phyloP scores from a whole-genome alignment of 2,888 invertebrate species.

The Nematopogon swammerdamellus region DNA sequence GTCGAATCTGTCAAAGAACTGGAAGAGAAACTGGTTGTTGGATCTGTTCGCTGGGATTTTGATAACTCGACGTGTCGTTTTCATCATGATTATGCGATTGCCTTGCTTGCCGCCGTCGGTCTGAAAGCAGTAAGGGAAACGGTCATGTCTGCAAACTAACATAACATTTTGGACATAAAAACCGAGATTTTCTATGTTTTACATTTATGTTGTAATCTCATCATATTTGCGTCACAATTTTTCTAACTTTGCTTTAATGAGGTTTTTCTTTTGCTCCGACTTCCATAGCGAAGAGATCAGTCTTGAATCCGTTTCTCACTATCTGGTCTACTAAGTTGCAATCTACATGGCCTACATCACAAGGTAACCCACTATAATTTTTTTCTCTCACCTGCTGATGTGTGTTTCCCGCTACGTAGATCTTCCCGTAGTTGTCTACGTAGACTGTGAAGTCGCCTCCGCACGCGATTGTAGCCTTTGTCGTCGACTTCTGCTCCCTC shows the following conservation, averaged over 20 bases:
- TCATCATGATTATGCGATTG: slow-evolving; percentile 63
- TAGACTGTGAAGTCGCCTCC: slow-evolving; percentile 78
- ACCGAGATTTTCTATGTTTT: slow-evolving; percentile 7
- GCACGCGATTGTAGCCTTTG: slow-evolving; percentile 54
- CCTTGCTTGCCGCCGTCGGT: slow-evolving; percentile 55
- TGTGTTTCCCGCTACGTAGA: slow-evolving; percentile 75
- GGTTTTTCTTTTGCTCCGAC: too few relatives aligned
- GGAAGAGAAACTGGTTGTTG: slow-evolving; percentile 35
- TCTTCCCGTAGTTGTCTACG: slow-evolving; percentile 60
- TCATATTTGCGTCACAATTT: too few relatives aligned
- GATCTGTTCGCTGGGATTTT: slow-evolving; percentile 56
- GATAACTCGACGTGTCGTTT: slow-evolving; percentile 69
- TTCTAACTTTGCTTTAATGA: too few relatives aligned
- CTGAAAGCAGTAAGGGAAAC: slow-evolving; percentile 43
- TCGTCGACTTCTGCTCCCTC: too few relatives aligned
- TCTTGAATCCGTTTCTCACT: too few relatives aligned
- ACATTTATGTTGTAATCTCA: too few relatives aligned
- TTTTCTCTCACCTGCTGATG: slow-evolving; percentile 62
- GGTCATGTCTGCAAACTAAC: too few relatives aligned
- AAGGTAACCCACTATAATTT: too few relatives aligned
- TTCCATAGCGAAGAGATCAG: too few relatives aligned
- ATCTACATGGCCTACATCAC: too few relatives aligned
- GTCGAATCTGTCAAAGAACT: slow-evolving; percentile 35
- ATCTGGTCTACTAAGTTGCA: too few relatives aligned
- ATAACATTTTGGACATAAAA: slow-evolving; percentile 4